Percentiles rank a stretch among this genome's conserved stretches.
Evolutionary conservation across 2,113 vertebrate genomes (phyloP).

Genomic region (Atherinomorus stipes): DNA sequence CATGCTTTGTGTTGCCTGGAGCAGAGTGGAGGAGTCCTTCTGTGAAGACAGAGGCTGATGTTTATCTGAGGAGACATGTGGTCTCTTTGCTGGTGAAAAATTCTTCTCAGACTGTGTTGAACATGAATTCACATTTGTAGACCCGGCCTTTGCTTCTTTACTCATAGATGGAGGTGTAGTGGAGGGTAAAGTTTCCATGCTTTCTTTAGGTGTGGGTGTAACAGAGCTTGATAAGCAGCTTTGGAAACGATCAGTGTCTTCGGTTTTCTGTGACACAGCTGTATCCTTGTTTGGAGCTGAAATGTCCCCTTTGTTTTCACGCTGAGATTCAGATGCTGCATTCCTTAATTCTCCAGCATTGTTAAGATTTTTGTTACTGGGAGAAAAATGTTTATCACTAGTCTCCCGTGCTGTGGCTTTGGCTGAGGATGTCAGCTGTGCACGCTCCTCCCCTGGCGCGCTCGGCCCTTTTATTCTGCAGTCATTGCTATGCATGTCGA

Average conservation of each 20-base stretch:
- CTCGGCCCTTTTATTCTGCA: constrained; percentile 55
- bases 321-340: constrained; percentile 26
- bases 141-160: constrained; percentile 18
- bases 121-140: constrained; percentile 46
- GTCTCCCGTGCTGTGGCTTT: constrained; percentile 32
- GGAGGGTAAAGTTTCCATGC: constrained; percentile 19
- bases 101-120: constrained; percentile 32
- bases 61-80: constrained; percentile 55
- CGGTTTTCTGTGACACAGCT: constrained; percentile 38
- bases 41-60: constrained; percentile 51
- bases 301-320: constrained; percentile 21
- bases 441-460: constrained; percentile 23
- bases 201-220: constrained; percentile 26
- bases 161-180: constrained; percentile 20
- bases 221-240: constrained; percentile 31
- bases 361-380: constrained; percentile 52
- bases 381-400: constrained; percentile 28
- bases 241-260: constrained; percentile 43
- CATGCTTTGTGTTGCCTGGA: constrained; percentile 54
- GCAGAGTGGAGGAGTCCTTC: constrained; percentile 36
- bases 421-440: constrained; percentile 29
- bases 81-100: constrained; percentile 33
- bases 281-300: constrained; percentile 29
- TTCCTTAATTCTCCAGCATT: constrained; percentile 27
- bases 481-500: constrained; percentile 53